Evolutionary conservation across 2,888 invertebrate genomes (phyloP).

Genomic region (Conomelus anceps): DNA sequence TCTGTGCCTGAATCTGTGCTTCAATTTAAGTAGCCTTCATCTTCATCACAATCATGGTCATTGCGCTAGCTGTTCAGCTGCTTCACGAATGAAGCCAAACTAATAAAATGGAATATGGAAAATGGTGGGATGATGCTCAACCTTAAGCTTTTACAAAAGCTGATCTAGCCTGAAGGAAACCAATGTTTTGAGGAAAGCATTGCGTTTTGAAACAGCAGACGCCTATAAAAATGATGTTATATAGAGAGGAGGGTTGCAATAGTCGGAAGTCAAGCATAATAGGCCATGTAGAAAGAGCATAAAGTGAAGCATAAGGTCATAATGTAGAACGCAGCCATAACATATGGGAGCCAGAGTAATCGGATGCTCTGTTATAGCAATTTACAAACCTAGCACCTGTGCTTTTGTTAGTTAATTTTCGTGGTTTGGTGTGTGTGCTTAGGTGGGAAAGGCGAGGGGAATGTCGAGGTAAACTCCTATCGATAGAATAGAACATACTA

Average conservation of each 20-base stretch:
- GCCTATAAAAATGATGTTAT: background rate
- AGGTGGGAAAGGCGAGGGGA: background rate
- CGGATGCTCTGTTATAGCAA: background rate
- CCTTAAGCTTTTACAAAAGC: too few species aligned
- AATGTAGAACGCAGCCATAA: background rate
- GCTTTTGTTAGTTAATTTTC: background rate
- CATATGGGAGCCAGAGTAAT: background rate
- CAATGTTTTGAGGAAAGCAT: background rate
- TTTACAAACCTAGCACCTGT: background rate
- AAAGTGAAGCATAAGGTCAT: background rate
- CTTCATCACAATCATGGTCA: too few species aligned
- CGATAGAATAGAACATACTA: background rate
- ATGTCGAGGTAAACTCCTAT: background rate
- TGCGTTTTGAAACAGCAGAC: background rate
- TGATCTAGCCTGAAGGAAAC: background rate
- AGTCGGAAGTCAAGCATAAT: background rate
- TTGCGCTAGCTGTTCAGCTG: too few species aligned
- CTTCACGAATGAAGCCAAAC: too few species aligned
- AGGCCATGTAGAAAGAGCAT: background rate
- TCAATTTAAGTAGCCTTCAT: too few species aligned
- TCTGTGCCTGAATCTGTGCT: too few species aligned
- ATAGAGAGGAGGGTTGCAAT: background rate
- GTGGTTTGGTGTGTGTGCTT: background rate
- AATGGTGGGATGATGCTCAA: background rate
- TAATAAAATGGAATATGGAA: too few species aligned